phyloP scores from a whole-genome alignment of 2,797 vertebrate genomes.

The Myiothlypis chrysogaster region DNA sequence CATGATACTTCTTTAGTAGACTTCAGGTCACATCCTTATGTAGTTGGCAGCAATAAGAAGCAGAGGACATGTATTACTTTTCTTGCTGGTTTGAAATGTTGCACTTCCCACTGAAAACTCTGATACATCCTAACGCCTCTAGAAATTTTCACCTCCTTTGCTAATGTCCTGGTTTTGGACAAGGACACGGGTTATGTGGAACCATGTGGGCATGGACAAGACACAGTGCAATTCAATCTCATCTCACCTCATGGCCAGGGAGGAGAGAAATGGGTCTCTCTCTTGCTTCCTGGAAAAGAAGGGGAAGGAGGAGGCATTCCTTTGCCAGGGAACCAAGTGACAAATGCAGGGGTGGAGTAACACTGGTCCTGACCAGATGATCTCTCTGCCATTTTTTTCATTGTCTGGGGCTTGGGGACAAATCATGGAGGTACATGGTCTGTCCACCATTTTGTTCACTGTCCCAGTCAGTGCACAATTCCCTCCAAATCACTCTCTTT shows the following conservation, averaged over 20 bases:
- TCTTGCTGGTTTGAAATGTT: neutral
- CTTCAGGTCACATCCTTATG: conserved; percentile 77
- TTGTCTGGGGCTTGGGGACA: neutral
- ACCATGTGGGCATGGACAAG: neutral
- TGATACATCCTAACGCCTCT: neutral
- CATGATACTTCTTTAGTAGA: conserved; percentile 72
- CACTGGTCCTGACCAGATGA: accelerated
- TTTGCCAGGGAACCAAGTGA: neutral
- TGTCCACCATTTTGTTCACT: neutral
- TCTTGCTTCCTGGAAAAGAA: neutral
- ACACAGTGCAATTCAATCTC: no score
- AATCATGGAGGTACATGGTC: neutral
- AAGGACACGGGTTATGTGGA: accelerated
- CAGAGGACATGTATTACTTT: conserved; percentile 14
- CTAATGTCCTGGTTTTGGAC: neutral
- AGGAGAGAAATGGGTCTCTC: neutral
- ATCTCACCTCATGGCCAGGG: neutral
- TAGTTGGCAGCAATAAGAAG: conserved; percentile 51
- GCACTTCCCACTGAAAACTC: neutral
- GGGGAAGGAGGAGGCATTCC: neutral
- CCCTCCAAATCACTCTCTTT: neutral
- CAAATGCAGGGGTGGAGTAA: neutral
- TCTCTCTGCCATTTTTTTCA: neutral
- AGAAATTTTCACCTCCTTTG: neutral
- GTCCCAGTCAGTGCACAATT: neutral